phyloP scores from a whole-genome alignment of 2,888 invertebrate genomes.

The Caenorhabditis japonica region DNA sequence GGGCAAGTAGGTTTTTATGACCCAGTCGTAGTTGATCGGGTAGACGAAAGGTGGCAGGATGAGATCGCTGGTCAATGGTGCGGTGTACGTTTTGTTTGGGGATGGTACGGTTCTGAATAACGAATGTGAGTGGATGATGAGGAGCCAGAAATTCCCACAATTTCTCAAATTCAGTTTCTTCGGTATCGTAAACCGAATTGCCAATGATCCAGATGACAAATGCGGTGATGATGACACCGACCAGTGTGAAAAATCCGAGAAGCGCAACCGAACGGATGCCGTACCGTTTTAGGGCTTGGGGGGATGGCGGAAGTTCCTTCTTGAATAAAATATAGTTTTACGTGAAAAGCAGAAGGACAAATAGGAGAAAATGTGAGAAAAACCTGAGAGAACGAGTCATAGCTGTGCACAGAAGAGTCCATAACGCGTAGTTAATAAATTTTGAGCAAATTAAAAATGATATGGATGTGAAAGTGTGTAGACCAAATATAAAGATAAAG shows the following conservation, averaged over 20 bases:
- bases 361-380: neutral
- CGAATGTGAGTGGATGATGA: neutral
- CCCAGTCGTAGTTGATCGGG: slow-evolving; percentile 69
- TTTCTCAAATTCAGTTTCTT: slow-evolving; percentile 45
- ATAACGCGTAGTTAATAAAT: neutral
- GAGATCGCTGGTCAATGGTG: slow-evolving; percentile 63
- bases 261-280: slow-evolving; percentile 1
- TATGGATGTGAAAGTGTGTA: slow-evolving; percentile 4
- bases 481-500: neutral
- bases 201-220: slow-evolving; percentile 35
- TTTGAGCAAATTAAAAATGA: slow-evolving; percentile 3
- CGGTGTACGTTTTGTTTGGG: neutral
- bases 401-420: slow-evolving; percentile 1
- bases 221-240: slow-evolving; percentile 30
- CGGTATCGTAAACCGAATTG: neutral
- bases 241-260: slow-evolving; percentile 10
- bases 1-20: slow-evolving; percentile 73
- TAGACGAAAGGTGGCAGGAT: slow-evolving; percentile 56
- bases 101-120: neutral
- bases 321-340: slow-evolving; percentile 5
- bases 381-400: slow-evolving; percentile 35
- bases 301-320: slow-evolving; percentile 46
- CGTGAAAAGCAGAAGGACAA: neutral
- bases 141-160: too few species aligned
- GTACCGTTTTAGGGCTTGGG: slow-evolving; percentile 11